Evolutionary conservation across 2,113 vertebrate species (phyloP).

Genomic region (Neogale vison): DNA sequence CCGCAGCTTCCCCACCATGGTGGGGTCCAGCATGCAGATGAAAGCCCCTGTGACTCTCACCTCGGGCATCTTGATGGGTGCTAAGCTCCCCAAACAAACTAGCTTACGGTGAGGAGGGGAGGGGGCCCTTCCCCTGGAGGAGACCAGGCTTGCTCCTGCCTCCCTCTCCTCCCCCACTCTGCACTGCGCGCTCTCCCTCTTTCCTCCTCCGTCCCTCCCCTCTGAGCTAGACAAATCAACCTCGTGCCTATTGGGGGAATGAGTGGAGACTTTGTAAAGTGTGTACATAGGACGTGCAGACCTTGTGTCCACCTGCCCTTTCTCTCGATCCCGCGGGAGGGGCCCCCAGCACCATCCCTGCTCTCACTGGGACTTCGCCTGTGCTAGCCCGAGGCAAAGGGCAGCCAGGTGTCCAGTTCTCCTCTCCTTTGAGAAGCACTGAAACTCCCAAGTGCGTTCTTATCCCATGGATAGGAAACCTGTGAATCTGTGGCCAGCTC

Average conservation of each 20-base stretch:
- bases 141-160: background rate
- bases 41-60: conserved; percentile 90
- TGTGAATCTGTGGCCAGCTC: conserved; percentile 62
- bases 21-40: conserved; percentile 98
- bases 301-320: conserved; percentile 70
- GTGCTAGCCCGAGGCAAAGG: conserved; percentile 68
- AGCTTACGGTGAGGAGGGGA: conserved; percentile 84
- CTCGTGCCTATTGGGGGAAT: conserved; percentile 86
- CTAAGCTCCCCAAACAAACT: conserved; percentile 87
- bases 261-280: conserved; percentile 80
- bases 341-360: conserved; percentile 44
- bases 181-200: background rate
- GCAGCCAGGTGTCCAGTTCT: background rate
- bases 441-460: conserved; percentile 74
- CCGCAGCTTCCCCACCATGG: conserved; percentile 96
- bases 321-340: conserved; percentile 49
- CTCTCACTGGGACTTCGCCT: conserved; percentile 61
- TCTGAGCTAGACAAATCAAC: conserved; percentile 87
- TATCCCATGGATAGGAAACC: conserved; percentile 79
- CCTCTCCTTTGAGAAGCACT: conserved; percentile 82
- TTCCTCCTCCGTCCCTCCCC: conserved; percentile 57
- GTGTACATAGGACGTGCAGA: conserved; percentile 83
- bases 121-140: background rate
- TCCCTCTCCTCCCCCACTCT: background rate
- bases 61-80: conserved; percentile 91